Base-by-base conservation (phyloP, 2,797 vertebrate species). In the Peromyscus melanophrys region DNA sequence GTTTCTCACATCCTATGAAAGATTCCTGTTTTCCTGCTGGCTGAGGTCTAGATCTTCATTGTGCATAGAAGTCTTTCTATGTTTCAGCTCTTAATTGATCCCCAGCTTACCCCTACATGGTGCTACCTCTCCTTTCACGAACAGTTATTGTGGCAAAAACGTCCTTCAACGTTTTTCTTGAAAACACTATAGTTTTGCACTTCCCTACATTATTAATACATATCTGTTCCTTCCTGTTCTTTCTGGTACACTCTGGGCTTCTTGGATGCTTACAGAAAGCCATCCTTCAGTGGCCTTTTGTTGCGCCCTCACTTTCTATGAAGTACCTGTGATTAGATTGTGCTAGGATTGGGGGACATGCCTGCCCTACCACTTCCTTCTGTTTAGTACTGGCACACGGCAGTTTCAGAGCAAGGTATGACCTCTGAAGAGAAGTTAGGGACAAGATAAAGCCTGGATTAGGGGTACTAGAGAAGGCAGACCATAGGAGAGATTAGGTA, bases 121-220 rank as follows among this genome's bases (percentile, higher is more conserved):
- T 34, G 37, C 63, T 52, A 5, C 40, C 40, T 61, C 67, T 46
- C 46, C 43, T 94, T 76, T 34, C 77, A 31, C 29, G 43, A 21
- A 81, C 40, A 87, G 55, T 34, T 65, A 61, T 84, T 67, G 65
- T 81, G 93, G 57, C 93, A 78, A 82, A 76, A 67, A 90, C 52
- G 55, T 94, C 76, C 31, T 89, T 82, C 43, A 78, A 10, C 10
- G 34, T 11, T 19, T 96, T 73, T 90, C 93, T 57, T 92, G 43
- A 95, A 92, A 69, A 57, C 6, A 10, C 88, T 65, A 19, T 1
- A 59, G 14, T 46, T 92, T 95, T 69, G 46, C 57, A 78, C 29
- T 65, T 63, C 21, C 37, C 67, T 88, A 16, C 52, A 55, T 55
- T 43, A 63, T 90, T 92, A 55, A 49, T 92, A 82, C 3, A 13